Evolutionary conservation across 2,113 vertebrate genomes (phyloP).

Genomic region (Tupaia tana): DNA sequence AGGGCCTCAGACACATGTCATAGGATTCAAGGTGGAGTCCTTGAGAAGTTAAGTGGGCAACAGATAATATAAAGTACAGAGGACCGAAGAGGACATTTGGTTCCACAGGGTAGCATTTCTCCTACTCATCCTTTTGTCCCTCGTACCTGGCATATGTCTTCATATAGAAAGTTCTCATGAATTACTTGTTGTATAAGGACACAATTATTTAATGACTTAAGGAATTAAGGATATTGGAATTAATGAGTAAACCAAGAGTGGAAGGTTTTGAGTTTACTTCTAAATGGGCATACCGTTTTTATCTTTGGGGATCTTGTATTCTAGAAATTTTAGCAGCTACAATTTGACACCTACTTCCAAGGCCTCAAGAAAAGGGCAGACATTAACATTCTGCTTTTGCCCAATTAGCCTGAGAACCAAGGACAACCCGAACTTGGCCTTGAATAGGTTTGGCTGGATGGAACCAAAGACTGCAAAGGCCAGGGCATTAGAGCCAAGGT

Average conservation of each 20-base stretch:
- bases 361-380: neutral
- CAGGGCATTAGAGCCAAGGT: accelerated
- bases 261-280: neutral
- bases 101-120: neutral
- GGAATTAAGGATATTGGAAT: neutral
- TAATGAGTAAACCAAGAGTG: neutral
- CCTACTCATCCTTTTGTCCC: neutral
- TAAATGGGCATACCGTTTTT: neutral
- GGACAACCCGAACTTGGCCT: neutral
- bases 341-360: neutral
- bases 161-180: neutral
- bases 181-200: neutral
- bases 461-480: accelerated
- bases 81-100: neutral
- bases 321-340: neutral
- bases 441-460: neutral
- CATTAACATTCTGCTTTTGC: neutral
- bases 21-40: neutral
- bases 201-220: no score
- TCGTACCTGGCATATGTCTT: neutral
- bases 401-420: neutral
- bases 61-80: neutral
- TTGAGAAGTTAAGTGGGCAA: neutral
- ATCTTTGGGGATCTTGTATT: neutral
- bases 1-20: no score